A percentile compares a stretch with the other conserved stretches of the same genome.
phyloP scores from a whole-genome alignment of 2,113 vertebrate species.

The Steatornis caripensis region DNA sequence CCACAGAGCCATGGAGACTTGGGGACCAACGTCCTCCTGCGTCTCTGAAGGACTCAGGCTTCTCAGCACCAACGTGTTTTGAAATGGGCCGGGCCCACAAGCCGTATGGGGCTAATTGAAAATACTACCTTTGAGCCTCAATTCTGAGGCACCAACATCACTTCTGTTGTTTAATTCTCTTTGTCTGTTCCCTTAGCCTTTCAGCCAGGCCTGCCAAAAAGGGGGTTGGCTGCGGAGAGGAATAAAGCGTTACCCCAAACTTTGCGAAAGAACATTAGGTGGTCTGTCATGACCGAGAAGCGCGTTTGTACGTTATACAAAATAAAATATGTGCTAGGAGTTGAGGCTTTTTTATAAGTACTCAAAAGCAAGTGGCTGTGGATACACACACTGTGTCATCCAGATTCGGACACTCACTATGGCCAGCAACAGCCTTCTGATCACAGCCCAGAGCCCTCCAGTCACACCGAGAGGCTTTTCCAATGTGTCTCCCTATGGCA shows the following conservation, averaged over 20 bases:
- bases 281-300: no score
- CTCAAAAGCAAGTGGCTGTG: neutral
- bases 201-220: neutral
- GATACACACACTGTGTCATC: neutral
- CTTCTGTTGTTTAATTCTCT: neutral
- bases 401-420: neutral
- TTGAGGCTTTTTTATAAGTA: neutral
- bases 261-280: neutral
- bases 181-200: neutral
- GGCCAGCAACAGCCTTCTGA: neutral
- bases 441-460: neutral
- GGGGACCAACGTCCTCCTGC: neutral
- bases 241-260: no score
- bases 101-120: no score
- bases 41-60: neutral
- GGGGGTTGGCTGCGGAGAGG: neutral
- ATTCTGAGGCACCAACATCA: no score
- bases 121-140: neutral
- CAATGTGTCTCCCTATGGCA: neutral
- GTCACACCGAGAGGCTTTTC: neutral
- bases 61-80: neutral
- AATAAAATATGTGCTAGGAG: neutral
- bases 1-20: neutral
- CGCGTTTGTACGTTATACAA: neutral
- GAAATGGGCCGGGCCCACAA: no score